phyloP scores from a whole-genome alignment of 2,797 vertebrate genomes.

The Notoglanidium macrostoma region DNA sequence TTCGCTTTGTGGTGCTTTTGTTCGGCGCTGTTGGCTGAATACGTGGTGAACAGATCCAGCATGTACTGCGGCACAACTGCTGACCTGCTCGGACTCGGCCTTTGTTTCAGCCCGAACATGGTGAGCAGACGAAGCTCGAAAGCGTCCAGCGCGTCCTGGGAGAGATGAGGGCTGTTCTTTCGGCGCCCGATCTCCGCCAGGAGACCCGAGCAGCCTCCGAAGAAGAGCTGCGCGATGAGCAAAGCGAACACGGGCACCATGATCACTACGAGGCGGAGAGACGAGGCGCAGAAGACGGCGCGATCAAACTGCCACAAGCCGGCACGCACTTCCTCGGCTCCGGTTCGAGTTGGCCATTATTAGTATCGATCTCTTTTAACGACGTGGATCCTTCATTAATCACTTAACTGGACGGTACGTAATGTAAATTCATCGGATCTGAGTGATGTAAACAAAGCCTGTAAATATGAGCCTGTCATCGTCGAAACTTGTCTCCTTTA shows the following conservation, averaged over 20 bases:
- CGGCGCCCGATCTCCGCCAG: conserved; percentile 90
- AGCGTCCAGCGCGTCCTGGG: conserved; percentile 86
- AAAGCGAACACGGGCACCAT: conserved; percentile 88
- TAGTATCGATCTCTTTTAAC: background rate
- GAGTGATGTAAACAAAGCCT: conserved; percentile 17
- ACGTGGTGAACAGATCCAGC: conserved; percentile 93
- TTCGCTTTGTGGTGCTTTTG: conserved; percentile 77
- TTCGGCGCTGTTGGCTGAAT: conserved; percentile 80
- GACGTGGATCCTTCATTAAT: conserved; percentile 20
- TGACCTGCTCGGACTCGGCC: conserved; percentile 88
- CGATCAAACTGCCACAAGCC: conserved; percentile 52
- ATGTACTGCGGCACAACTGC: conserved; percentile 94
- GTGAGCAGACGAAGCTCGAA: conserved; percentile 94
- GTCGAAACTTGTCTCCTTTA: conserved; percentile 1
- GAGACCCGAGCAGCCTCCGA: conserved; percentile 90
- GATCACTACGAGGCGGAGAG: conserved; percentile 68
- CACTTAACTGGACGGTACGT: background rate
- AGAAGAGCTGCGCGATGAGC: conserved; percentile 93
- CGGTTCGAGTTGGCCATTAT: conserved; percentile 45
- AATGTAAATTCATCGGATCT: background rate
- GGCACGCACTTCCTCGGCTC: conserved; percentile 41
- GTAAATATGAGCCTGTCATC: conserved; percentile 38
- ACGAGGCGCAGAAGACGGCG: conserved; percentile 47
- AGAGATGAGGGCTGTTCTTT: conserved; percentile 83
- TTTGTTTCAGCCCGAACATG: conserved; percentile 94